Evolutionary conservation across 2,797 vertebrate species (phyloP).

Genomic region (Xenentodon cancila): DNA sequence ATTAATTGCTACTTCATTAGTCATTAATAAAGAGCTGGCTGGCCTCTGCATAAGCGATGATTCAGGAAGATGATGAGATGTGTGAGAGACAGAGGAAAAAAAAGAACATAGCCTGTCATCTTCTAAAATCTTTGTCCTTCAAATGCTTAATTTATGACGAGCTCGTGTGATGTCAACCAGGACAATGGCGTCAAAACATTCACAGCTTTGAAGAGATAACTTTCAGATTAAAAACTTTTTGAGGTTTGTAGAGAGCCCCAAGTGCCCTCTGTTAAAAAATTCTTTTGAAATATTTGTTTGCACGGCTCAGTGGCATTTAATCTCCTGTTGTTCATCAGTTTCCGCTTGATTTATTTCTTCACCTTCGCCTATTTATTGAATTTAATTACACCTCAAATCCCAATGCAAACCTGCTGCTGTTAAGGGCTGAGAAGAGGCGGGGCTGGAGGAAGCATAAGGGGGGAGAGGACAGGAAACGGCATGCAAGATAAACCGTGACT

Average conservation of each 20-base stretch:
- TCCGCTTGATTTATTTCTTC: constrained; percentile 87
- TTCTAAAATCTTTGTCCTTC: constrained; percentile 58
- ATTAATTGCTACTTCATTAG: constrained; percentile 84
- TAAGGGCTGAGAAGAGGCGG: constrained; percentile 53
- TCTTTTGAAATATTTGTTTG: constrained; percentile 87
- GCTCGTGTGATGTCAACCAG: constrained; percentile 59
- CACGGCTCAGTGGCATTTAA: constrained; percentile 86
- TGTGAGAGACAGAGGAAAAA: constrained; percentile 50
- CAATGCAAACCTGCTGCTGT: constrained; percentile 75
- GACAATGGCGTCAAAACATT: constrained; percentile 45
- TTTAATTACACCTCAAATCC: constrained; percentile 86
- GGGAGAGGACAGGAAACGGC: constrained; percentile 43
- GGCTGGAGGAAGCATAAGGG: constrained; percentile 42
- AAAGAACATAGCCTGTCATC: constrained; percentile 47
- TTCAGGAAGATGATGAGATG: constrained; percentile 60
- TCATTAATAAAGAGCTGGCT: constrained; percentile 82
- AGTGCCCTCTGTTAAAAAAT: constrained; percentile 77
- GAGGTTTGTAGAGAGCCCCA: constrained; percentile 51
- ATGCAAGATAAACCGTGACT: constrained; percentile 61
- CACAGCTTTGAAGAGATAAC: constrained; percentile 38
- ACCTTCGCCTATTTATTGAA: constrained; percentile 87
- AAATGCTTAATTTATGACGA: constrained; percentile 62
- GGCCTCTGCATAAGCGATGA: constrained; percentile 68
- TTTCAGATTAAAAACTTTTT: constrained; percentile 67
- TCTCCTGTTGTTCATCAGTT: constrained; percentile 88